Evolutionary conservation across 1,140 invertebrate species (phyloP).

Genomic region (Pogonomyrmex barbatus): DNA sequence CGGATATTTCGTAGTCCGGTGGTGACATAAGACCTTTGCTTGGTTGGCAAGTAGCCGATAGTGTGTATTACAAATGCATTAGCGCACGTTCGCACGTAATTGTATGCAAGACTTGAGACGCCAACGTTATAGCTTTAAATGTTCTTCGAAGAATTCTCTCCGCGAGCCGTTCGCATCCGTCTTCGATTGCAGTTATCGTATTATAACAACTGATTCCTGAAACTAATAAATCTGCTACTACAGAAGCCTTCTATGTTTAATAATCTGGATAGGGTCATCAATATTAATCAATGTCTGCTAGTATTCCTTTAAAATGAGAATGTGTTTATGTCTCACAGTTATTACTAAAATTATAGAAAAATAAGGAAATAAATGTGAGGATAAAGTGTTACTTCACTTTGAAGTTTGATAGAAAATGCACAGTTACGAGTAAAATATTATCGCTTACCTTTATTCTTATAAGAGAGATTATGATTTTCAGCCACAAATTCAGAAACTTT

Average conservation of each 20-base stretch:
- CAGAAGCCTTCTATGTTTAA: neutral
- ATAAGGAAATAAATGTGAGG: neutral
- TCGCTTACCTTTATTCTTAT: neutral
- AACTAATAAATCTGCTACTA: slow-evolving; percentile 9
- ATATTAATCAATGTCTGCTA: slow-evolving; percentile 15
- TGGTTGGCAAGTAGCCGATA: slow-evolving; percentile 29
- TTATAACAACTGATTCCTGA: slow-evolving; percentile 31
- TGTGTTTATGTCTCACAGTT: neutral
- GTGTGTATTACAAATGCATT: slow-evolving; percentile 41
- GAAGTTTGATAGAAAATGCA: neutral
- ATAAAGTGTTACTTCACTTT: neutral
- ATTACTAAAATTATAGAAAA: neutral
- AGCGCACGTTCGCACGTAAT: slow-evolving; percentile 64
- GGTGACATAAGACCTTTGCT: slow-evolving; percentile 66
- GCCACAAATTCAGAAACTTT: neutral
- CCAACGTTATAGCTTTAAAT: slow-evolving; percentile 37
- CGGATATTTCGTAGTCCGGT: slow-evolving; percentile 37
- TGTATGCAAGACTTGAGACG: slow-evolving; percentile 8
- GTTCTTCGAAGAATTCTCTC: slow-evolving; percentile 29
- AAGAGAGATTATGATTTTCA: neutral
- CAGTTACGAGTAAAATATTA: neutral
- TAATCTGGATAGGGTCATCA: neutral
- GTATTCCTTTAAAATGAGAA: neutral
- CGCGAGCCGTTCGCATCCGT: slow-evolving; percentile 10
- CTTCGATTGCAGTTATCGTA: slow-evolving; percentile 8